Percentiles rank a stretch among this genome's conserved stretches.
phyloP scores from a whole-genome alignment of 1,140 invertebrate species.

The Cotesia vestalis region DNA sequence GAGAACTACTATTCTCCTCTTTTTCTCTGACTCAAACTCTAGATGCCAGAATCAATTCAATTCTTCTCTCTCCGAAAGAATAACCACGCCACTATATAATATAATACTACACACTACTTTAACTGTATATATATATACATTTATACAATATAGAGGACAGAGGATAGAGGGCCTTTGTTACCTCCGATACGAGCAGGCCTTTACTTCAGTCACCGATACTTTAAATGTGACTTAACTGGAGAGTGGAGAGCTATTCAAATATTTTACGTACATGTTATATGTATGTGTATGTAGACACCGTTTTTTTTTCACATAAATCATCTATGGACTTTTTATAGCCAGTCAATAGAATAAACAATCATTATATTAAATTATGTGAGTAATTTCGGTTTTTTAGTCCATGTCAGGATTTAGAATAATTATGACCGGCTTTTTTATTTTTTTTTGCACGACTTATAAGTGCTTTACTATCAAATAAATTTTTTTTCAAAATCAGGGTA shows the following conservation, averaged over 20 bases:
- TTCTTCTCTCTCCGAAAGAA: slow-evolving; percentile 6
- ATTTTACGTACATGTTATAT: slow-evolving; percentile 1
- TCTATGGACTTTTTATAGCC: neutral
- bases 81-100: neutral
- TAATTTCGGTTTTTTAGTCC: no score
- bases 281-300: no score
- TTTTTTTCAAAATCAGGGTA: no score
- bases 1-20: neutral
- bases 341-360: neutral
- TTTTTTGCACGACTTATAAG: no score
- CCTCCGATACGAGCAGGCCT: neutral
- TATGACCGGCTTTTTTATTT: no score
- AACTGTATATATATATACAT: neutral
- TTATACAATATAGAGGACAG: no score
- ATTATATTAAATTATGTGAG: no score
- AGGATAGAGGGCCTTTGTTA: slow-evolving; percentile 9
- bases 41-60: slow-evolving; percentile 23
- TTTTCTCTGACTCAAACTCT: neutral
- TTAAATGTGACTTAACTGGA: neutral
- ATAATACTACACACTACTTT: neutral
- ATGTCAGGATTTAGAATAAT: no score
- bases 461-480: no score
- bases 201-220: slow-evolving; percentile 23
- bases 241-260: slow-evolving; percentile 5
- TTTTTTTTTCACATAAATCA: neutral